These are phyloP conservation scores for Parnassius apollo DNA, from an alignment of 2,888 invertebrate genomes.

Conservation along the genomic window DNA sequence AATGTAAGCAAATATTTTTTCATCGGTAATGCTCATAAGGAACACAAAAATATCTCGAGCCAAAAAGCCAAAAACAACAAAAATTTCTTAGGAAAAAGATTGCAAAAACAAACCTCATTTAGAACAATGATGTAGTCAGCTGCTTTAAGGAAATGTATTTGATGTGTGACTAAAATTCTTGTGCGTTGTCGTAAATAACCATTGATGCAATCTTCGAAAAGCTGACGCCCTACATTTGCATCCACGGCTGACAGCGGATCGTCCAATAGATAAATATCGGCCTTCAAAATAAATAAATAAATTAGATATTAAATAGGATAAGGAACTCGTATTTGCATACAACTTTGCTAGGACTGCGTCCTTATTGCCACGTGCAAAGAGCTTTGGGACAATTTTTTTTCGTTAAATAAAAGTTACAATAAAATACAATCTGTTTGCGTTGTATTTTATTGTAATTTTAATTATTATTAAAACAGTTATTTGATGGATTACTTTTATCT, in stretches of 20 bases:
- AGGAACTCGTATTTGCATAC: background rate
- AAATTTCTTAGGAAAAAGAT: background rate
- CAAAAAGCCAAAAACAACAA: no score
- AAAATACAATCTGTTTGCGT: no score
- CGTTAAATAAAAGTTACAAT: no score
- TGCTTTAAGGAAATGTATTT: slow-evolving; percentile 88
- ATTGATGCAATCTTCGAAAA: slow-evolving; percentile 89
- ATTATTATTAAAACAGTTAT: no score
- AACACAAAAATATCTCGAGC: slow-evolving; percentile 4
- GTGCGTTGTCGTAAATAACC: slow-evolving; percentile 85
- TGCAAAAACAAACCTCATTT: slow-evolving; percentile 51
- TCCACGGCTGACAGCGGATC: slow-evolving; percentile 95
- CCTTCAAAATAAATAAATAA: slow-evolving; percentile 49
- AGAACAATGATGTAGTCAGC: slow-evolving; percentile 85
- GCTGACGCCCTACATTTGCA: slow-evolving; percentile 87
- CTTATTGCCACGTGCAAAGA: no score
- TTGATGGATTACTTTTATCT: no score
- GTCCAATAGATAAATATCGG: slow-evolving; percentile 90
- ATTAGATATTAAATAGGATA: background rate
- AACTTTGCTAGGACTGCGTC: no score
- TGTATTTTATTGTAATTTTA: no score
- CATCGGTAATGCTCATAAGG: background rate
- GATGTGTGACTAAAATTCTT: slow-evolving; percentile 91
- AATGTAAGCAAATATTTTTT: slow-evolving; percentile 9
- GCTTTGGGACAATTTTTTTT: no score